Evolutionary conservation across 2,888 invertebrate species (phyloP).

Genomic region (Gibbula magus): DNA sequence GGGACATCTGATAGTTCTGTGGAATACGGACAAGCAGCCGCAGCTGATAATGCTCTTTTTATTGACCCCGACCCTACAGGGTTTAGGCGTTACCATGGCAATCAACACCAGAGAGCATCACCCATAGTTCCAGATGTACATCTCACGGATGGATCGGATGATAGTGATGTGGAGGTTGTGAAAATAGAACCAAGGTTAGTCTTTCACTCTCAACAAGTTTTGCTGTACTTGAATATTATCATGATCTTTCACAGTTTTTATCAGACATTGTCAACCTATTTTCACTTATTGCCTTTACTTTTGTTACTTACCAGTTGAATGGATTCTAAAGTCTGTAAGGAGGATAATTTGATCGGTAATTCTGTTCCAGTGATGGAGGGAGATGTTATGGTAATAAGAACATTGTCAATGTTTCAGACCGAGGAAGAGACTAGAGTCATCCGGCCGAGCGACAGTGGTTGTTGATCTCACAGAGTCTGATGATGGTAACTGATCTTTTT

Average conservation of each 20-base stretch:
- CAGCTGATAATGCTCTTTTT: not conserved
- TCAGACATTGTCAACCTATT: not conserved
- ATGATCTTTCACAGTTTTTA: not conserved
- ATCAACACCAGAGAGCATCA: constrained; percentile 35
- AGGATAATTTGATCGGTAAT: too few relatives aligned
- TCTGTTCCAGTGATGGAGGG: not conserved
- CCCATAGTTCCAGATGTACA: constrained; percentile 53
- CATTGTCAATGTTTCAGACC: constrained; percentile 39
- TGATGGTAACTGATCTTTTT: constrained; percentile 53
- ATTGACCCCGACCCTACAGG: constrained; percentile 21
- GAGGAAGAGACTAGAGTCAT: constrained; percentile 42
- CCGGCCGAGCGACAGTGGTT: constrained; percentile 68
- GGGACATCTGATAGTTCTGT: not conserved
- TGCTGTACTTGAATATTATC: not conserved
- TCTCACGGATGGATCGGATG: constrained; percentile 78
- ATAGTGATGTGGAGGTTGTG: constrained; percentile 77
- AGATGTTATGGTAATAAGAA: too few relatives aligned
- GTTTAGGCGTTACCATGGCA: constrained; percentile 24
- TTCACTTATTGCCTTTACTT: not conserved
- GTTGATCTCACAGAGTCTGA: constrained; percentile 73
- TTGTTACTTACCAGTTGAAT: not conserved
- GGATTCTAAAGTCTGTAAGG: too few relatives aligned
- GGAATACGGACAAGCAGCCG: not conserved
- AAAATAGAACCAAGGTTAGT: constrained; percentile 64
- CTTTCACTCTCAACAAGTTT: not conserved